Base-by-base conservation (phyloP, 1,140 invertebrate species). In the Lepidurus couesii region DNA sequence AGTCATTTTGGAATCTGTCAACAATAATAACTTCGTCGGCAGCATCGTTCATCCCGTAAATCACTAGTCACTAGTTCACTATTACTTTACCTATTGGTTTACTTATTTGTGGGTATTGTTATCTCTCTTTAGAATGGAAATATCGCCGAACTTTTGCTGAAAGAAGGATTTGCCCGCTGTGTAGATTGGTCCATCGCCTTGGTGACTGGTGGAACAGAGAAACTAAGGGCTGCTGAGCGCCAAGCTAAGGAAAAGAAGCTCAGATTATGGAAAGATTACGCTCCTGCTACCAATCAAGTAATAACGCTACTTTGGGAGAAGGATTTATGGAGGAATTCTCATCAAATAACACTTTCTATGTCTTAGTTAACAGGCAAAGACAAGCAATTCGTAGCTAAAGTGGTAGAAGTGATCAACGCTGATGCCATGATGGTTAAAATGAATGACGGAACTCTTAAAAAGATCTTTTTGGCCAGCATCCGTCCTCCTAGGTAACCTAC, bases 141-240 rank as follows among this genome's bases (percentile, higher is more conserved):
- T 83, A 99, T 99, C 85, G 96, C 98, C 0, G 97, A 98, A 84
- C 88, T 92, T 73, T 86, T 99, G 65, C 84, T 99, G 75, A 90
- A 86, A 80, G 93, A 98, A 86, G 97, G 98, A 34, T 95, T 97
- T 83, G 98, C 96, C 0, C 92, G 91, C 83, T 98, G 96, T 84
- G 95, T 98, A n/a, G 97, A 99, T 84, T 98, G 96, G 96, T 97
- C 95, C 9, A 93, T 99, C 85, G 92, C 90, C 42, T 91, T 93
- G 47, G 93, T 96, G 82, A 93, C 93, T 73, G 86, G 86, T 81
- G 92, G 95, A 75, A 89, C 92, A 42, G 92, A 96, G 44, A 93
- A 93, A 83, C 87, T 98, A 6, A 86, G 95, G 85, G 87, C 91
- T 83, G 91, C 96, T 80, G 93, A 99, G 87, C 90, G 90, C 84